Base-by-base conservation (phyloP, 2,888 invertebrate species). In the Exocentrus adspersus region DNA sequence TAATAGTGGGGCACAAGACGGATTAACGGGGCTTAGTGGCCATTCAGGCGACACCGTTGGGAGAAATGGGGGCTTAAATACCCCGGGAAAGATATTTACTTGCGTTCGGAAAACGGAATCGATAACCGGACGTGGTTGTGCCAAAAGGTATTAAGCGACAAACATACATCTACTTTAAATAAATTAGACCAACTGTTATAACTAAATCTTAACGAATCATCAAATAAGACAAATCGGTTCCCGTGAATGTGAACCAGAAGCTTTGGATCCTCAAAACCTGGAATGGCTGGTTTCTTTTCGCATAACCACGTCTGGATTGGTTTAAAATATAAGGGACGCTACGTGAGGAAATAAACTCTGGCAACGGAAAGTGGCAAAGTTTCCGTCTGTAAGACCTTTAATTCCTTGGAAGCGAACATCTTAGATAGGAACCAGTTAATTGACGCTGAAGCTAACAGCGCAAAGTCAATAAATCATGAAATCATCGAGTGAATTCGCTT, bases 11-110 rank as follows among this genome's bases (percentile, higher is more conserved):
- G 64, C 63, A 58, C 57, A 43, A 64, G 63, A 62, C 60, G 69
- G 69, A 70, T 70, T 70, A 71, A 59, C 63, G 60, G 65, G 67
- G 62, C 57, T 67, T 66, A 58, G 59, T 30, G 60, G 64, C 60
- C 51, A 57, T 41, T 54, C 54, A 54, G 43, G 54, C 54, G 54
- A 43, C 54, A 54, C 43, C 54, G 17, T 37, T 7, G 24, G 43
- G 24, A 20, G 37, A 43, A 43, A 54, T 37, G 19, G 54, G 54
- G 28, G 16, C 20, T 37, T 54, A 37, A 54, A 43, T 16, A 54
- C 43, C 43, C 41, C 54, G 43, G 28, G 54, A 21, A 30, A 5
- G 54, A 43, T 54, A 43, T 54, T 54, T 54, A 54, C 43, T 54
- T 28, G 24, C 43, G 24, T 43, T 54, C 10, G 42, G 54, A 2